Percentiles rank a stretch among this genome's conserved stretches.
phyloP scores from a whole-genome alignment of 2,797 vertebrate genomes.

The Alosa sapidissima region DNA sequence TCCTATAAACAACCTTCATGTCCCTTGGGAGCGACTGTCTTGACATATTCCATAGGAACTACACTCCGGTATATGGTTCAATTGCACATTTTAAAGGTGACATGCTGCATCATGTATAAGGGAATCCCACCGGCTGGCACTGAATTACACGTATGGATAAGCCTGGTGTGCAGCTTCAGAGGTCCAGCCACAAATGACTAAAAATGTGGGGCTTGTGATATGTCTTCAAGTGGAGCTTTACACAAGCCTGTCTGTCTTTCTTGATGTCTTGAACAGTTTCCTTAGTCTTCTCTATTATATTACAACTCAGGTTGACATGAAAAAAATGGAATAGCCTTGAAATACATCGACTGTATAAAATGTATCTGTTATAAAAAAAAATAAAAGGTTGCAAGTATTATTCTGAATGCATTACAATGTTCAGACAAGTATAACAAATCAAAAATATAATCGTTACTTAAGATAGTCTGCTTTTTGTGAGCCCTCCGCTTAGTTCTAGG shows the following conservation, averaged over 20 bases:
- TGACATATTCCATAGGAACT: background rate
- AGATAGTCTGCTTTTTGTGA: slow-evolving; percentile 7
- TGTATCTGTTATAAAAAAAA: background rate
- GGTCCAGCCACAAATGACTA: background rate
- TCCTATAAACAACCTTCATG: background rate
- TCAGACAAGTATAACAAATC: background rate
- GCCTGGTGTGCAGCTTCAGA: background rate
- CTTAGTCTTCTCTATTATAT: background rate
- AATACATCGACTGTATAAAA: background rate
- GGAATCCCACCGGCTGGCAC: background rate
- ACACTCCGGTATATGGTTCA: background rate
- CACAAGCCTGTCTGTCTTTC: background rate
- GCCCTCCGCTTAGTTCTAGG: background rate
- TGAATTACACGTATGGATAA: slow-evolving; percentile 11
- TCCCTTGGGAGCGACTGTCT: background rate
- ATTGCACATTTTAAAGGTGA: slow-evolving; percentile 13
- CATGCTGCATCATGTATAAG: background rate
- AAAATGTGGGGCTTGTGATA: background rate
- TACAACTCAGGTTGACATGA: background rate
- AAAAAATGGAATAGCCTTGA: background rate
- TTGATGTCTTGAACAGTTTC: background rate
- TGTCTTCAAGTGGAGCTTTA: background rate
- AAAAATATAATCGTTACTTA: background rate
- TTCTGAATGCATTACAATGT: background rate
- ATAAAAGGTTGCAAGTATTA: background rate